These are phyloP conservation scores for Eupithecia dodoneata DNA, from an alignment of 2,888 invertebrate species.

Conservation along the genomic window DNA sequence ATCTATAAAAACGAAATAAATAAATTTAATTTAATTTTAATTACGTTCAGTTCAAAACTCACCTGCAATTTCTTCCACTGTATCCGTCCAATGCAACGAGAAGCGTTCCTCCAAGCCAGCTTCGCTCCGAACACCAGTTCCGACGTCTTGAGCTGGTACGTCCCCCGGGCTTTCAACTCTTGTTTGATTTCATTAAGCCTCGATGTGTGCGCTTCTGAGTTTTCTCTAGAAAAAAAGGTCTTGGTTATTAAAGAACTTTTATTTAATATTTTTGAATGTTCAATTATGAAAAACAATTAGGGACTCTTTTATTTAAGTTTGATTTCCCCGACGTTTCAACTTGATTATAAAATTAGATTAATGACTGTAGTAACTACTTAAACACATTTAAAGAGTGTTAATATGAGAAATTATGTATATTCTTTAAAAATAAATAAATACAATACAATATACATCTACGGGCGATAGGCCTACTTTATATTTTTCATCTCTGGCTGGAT, in stretches of 20 bases:
- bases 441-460: too few relatives aligned
- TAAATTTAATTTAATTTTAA: too few relatives aligned
- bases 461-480: not conserved
- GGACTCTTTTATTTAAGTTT: not conserved
- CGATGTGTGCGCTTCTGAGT: conserved; percentile 90
- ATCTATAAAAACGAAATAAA: too few relatives aligned
- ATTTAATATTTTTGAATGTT: not conserved
- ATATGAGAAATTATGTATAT: too few relatives aligned
- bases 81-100: conserved; percentile 96
- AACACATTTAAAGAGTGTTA: too few relatives aligned
- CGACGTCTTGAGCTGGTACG: conserved; percentile 94
- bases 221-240: conserved; percentile 80
- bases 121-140: conserved; percentile 97
- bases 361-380: too few relatives aligned
- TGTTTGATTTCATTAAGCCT: conserved; percentile 91
- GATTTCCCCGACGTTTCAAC: not conserved
- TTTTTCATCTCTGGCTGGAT: not conserved
- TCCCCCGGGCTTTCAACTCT: conserved; percentile 89
- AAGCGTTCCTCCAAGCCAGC: conserved; percentile 96
- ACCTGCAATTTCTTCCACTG: conserved; percentile 99
- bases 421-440: too few relatives aligned
- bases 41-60: conserved; percentile 44
- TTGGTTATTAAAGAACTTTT: not conserved
- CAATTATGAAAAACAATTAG: not conserved
- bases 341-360: too few relatives aligned